Evolutionary conservation across 1,140 invertebrate species (phyloP), one percentile per base, ranked within the genome.

Genomic region (Lepidostoma basale): DNA sequence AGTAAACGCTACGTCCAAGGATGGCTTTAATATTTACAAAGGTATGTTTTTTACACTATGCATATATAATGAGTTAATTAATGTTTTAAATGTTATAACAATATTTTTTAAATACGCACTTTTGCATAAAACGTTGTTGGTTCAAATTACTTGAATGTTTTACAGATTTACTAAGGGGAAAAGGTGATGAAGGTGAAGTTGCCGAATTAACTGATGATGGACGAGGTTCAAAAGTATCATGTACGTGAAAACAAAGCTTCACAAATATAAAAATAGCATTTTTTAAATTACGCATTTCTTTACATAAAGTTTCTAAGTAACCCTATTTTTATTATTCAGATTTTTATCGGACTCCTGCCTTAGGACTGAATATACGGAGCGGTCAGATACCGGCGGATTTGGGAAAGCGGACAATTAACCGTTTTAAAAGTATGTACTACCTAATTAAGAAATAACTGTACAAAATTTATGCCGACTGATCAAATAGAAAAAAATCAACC

Each of bases 11-110:
- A 62, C 59, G 8, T 33, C 52, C 0, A 71, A 71, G 23, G 69
- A 71, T 64, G 65, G 69, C 5, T 71, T 71, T 18, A 71, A 71
- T 42, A 33, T 68, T 40, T 68, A 68, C 52, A 71, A 68, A 71
- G 65, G 69, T 71, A 23, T 18, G 16, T 59, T 33, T 33, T 33
- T 33, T n/a, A n/a, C n/a, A n/a, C n/a, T n/a, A 30, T 22, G 8
- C 12, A 23, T 49, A 23, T 68, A 36, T 40, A 5, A 40, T 26
- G n/a, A n/a, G 3, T 18, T 49, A 33, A 47, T 16, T 23, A 63
- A 25, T n/a, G n/a, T 5, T 30, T 23, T 3, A 1, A n/a, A 20
- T 42, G 45, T 52, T 36, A n/a, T n/a, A n/a, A n/a, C n/a, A n/a
- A n/a, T n/a, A 26, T 62, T 23, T 52, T 49, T 1, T 60, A 33